Evolutionary conservation across 2,888 invertebrate genomes (phyloP), one percentile per base, ranked within the genome.

Genomic region (Isotomurus palustris): DNA sequence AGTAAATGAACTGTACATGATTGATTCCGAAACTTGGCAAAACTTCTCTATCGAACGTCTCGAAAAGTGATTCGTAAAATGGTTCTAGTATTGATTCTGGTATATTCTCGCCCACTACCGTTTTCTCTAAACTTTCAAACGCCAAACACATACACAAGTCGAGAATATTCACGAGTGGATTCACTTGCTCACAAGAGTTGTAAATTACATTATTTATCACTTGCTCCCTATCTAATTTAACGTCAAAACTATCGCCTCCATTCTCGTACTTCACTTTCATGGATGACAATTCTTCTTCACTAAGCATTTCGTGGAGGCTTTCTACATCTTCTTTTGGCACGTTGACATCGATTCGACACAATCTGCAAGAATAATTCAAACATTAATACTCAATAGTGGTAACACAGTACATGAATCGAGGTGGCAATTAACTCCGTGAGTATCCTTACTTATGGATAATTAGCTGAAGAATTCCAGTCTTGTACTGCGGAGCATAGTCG

Each of bases 11-110:
- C 75, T 89, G 91, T 2, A 86, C 81, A 73, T 89, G 88, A 73
- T 84, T 83, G 32, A 86, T 87, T 27, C 86, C 88, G 75, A 91
- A 85, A 1, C 91, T 91, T 1, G 88, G 87, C 58, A 95, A 76
- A 65, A 95, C 82, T 35, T 88, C 79, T 71, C 82, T 83, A 71
- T 93, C 89, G 75, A 94, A 95, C 2, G 85, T 81, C 60, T 77
- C 78, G 60, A 90, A 72, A 47, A 85, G 67, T 62, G 84, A 82
- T 32, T 78, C 74, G 72, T 83, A 85, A 22, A 85, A 72, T 12
- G 79, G 48, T 76, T 73, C 53, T 82, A 80, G 66, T 84, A 24
- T 38, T 25, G 36, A 53, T 17, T 27, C 47, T 2, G 10, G 2
- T 22, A 44, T 2, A 17, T 10, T 8, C 19, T 36, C 45, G 29